Percentiles rank a stretch among this genome's conserved stretches.
phyloP scores from a whole-genome alignment of 2,888 invertebrate species.

The Liopterus haemorrhoidalis region DNA sequence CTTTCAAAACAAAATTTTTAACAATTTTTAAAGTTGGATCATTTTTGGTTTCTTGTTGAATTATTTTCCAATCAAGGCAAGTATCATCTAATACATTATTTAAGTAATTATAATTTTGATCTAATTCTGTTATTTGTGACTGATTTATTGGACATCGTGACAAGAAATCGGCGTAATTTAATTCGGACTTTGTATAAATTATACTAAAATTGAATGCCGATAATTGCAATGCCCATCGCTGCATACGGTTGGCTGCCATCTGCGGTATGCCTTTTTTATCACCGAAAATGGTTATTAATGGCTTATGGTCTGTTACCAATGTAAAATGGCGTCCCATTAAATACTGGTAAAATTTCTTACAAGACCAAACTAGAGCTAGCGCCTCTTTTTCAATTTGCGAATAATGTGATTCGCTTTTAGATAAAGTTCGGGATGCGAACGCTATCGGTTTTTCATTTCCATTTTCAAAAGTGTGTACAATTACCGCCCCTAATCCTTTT shows the following conservation, averaged over 20 bases:
- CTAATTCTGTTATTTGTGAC: too few relatives aligned
- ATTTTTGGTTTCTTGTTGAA: constrained; percentile 1
- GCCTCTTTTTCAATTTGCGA: constrained; percentile 21
- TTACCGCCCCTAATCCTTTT: not conserved
- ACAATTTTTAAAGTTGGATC: not conserved
- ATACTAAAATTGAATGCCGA: constrained; percentile 28
- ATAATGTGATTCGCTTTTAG: too few relatives aligned
- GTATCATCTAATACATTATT: too few relatives aligned
- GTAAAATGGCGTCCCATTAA: constrained; percentile 1
- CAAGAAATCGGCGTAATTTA: constrained; percentile 26
- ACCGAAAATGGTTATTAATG: constrained; percentile 13
- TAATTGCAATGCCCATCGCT: constrained; percentile 25
- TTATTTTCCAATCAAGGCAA: too few relatives aligned
- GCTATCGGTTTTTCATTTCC: too few relatives aligned
- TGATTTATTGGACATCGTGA: constrained; percentile 12
- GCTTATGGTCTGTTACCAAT: constrained; percentile 13
- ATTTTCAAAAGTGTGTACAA: constrained; percentile 8
- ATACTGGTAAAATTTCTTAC: constrained; percentile 7
- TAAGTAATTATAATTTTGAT: too few relatives aligned
- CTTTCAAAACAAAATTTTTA: not conserved
- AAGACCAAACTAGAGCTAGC: constrained; percentile 20
- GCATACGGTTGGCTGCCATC: constrained; percentile 19
- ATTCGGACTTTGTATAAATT: constrained; percentile 22
- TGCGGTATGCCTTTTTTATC: constrained; percentile 1
- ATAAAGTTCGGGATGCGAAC: too few relatives aligned